Evolutionary conservation across 1,140 invertebrate species (phyloP).

Genomic region (Drosophila sturtevanti): DNA sequence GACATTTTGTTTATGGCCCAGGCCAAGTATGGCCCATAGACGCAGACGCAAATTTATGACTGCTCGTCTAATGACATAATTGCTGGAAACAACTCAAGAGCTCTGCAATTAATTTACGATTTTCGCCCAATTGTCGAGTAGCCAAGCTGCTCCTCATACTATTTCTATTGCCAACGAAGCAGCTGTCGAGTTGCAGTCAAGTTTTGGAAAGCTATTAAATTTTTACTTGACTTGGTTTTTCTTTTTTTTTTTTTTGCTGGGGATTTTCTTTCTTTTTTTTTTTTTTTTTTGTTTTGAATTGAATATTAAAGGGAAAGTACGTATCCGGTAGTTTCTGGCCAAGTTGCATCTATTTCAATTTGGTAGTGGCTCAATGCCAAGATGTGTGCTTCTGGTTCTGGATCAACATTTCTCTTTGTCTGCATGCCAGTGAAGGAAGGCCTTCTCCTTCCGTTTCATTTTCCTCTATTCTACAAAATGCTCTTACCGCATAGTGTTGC

Average conservation of each 20-base stretch:
- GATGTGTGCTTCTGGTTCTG: constrained; percentile 41
- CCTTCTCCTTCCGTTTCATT: background rate
- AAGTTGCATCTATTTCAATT: constrained; percentile 58
- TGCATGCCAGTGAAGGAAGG: constrained; percentile 51
- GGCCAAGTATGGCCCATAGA: constrained; percentile 9
- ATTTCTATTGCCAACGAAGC: background rate
- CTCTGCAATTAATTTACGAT: constrained; percentile 63
- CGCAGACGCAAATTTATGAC: constrained; percentile 53
- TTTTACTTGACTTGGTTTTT: constrained; percentile 50
- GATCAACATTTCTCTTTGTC: constrained; percentile 76
- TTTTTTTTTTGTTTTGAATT: constrained; percentile 56
- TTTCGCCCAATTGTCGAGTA: constrained; percentile 24
- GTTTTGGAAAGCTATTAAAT: constrained; percentile 69
- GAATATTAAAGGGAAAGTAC: constrained; percentile 61
- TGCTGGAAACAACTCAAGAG: constrained; percentile 42
- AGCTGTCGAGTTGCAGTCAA: constrained; percentile 56
- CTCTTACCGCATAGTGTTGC: constrained; percentile 39
- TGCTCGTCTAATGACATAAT: constrained; percentile 66
- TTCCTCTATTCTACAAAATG: constrained; percentile 5
- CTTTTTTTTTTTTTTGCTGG: constrained; percentile 30
- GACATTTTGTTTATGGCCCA: constrained; percentile 62
- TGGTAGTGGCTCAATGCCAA: constrained; percentile 66
- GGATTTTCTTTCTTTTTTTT: constrained; percentile 20
- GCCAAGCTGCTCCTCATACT: constrained; percentile 13
- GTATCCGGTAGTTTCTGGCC: constrained; percentile 21